Evolutionary conservation across 2,888 invertebrate species (phyloP), one percentile per base, ranked within the genome.

Genomic region (Eristalis pertinax): DNA sequence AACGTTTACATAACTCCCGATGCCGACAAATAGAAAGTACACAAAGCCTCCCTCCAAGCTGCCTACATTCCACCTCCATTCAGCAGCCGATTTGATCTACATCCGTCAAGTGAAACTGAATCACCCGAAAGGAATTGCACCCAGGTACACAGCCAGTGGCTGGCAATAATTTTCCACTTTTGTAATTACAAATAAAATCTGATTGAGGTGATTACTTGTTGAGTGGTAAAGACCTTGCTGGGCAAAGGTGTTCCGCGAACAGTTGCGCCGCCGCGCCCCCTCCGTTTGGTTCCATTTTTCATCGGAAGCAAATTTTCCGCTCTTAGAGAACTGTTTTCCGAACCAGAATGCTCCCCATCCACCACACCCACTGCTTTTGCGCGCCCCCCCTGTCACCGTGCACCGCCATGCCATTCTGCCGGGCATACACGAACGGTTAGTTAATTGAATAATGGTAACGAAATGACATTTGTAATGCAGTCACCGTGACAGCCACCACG

Each of bases 21-120:
- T 63, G 43, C 68, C 32, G 43, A 60, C 24, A 60, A 68, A 67
- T 76, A 77, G 68, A 77, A 77, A 70, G 63, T 63, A 62, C 29
- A 76, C 29, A 76, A 67, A 67, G 35, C 38, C 41, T 60, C 26
- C 22, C 50, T 35, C 50, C 50, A 22, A 43, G 4, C 29, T 65
- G 43, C 60, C 58, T 68, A 43, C 60, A 29, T 60, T 26, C 26
- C 24, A 60, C 38, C 32, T 60, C 43, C 32, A 77, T 63, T 64
- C 38, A 50, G 32, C 22, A 13, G 75, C 79, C 32, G 41, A 67
- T 80, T 80, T 80, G 62, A 72, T 41, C 67, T 62, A 68, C 68
- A 74, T 72, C 58, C 24, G 63, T 72, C 84, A 84, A 84, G 58
- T 76, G 75, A 84, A 84, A 80, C 72, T 80, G 84, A 84, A 80